phyloP scores from a whole-genome alignment of 2,797 vertebrate genomes.

The Enteromius afrohamiltoni region DNA sequence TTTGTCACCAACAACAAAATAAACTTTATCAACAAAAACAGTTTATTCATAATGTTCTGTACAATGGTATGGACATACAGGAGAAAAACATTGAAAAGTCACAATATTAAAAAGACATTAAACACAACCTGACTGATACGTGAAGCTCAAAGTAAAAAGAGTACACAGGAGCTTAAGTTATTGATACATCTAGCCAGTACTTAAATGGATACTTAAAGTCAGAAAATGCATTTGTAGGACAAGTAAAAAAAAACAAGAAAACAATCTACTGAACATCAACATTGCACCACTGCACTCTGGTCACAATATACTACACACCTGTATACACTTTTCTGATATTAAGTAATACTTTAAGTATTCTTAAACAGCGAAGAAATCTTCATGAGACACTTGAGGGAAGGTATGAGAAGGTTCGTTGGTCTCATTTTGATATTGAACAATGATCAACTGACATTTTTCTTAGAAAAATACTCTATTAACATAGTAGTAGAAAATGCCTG shows the following conservation, averaged over 20 bases:
- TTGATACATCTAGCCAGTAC: constrained; percentile 33
- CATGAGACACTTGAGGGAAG: constrained; percentile 10
- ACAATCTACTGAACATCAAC: constrained; percentile 22
- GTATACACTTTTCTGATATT: constrained; percentile 16
- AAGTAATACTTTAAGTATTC: constrained; percentile 46
- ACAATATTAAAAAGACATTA: constrained; percentile 63
- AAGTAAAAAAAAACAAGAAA: not conserved
- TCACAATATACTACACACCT: constrained; percentile 29
- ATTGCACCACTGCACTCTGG: constrained; percentile 38
- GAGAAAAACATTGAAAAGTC: constrained; percentile 69
- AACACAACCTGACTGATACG: constrained; percentile 55
- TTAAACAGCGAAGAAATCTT: constrained; percentile 22
- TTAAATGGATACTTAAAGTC: constrained; percentile 27
- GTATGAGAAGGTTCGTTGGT: not conserved
- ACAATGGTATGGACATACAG: constrained; percentile 67
- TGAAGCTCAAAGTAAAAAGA: constrained; percentile 48
- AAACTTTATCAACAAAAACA: constrained; percentile 60
- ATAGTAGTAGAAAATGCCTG: constrained; percentile 60
- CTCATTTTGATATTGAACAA: constrained; percentile 42
- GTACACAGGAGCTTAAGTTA: constrained; percentile 48
- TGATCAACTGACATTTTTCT: constrained; percentile 53
- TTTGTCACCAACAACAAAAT: not conserved
- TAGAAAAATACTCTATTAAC: constrained; percentile 69
- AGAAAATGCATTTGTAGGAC: constrained; percentile 33
- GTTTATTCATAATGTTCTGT: constrained; percentile 76